Evolutionary conservation across 2,888 invertebrate genomes (phyloP).

Genomic region (Chelonus formosanus): DNA sequence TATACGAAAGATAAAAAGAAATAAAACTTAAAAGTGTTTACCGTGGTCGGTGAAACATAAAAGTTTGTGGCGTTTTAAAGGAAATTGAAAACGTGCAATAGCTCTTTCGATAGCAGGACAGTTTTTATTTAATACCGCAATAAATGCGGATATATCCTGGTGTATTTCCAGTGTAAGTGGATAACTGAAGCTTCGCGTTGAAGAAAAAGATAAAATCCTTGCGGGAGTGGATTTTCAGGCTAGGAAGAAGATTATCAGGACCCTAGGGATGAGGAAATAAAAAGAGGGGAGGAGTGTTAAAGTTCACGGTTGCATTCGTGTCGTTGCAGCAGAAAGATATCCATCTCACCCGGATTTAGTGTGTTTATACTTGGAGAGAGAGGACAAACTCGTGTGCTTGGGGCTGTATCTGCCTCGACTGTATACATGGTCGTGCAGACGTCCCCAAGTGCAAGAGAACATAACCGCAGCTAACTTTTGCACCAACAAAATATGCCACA

Average conservation of each 20-base stretch:
- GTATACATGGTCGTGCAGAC: slow-evolving; percentile 8
- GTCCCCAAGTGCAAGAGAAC: not conserved
- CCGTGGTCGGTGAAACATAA: slow-evolving; percentile 2
- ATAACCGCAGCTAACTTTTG: slow-evolving; percentile 13
- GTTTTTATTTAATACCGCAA: slow-evolving; percentile 20
- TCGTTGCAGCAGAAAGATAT: slow-evolving; percentile 40
- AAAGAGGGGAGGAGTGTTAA: slow-evolving; percentile 35
- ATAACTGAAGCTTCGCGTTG: slow-evolving; percentile 14
- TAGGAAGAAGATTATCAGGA: slow-evolving; percentile 8
- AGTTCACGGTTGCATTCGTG: slow-evolving; percentile 45
- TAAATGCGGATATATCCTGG: slow-evolving; percentile 28
- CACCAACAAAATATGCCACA: slow-evolving; percentile 47
- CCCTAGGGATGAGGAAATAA: slow-evolving; percentile 6
- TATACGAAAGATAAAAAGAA: too few species aligned
- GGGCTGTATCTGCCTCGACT: not conserved
- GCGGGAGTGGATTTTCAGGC: slow-evolving; percentile 16
- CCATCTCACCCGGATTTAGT: slow-evolving; percentile 38
- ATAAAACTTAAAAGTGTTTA: slow-evolving; percentile 5
- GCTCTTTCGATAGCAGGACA: slow-evolving; percentile 20
- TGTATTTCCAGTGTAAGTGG: slow-evolving; percentile 13
- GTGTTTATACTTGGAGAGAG: slow-evolving; percentile 27
- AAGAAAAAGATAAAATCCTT: slow-evolving; percentile 25
- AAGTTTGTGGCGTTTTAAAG: slow-evolving; percentile 16
- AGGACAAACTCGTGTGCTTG: slow-evolving; percentile 18
- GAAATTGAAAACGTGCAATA: slow-evolving; percentile 31